These are phyloP conservation scores for Fulica atra DNA, from an alignment of 2,113 vertebrate genomes.

Conservation along the genomic window DNA sequence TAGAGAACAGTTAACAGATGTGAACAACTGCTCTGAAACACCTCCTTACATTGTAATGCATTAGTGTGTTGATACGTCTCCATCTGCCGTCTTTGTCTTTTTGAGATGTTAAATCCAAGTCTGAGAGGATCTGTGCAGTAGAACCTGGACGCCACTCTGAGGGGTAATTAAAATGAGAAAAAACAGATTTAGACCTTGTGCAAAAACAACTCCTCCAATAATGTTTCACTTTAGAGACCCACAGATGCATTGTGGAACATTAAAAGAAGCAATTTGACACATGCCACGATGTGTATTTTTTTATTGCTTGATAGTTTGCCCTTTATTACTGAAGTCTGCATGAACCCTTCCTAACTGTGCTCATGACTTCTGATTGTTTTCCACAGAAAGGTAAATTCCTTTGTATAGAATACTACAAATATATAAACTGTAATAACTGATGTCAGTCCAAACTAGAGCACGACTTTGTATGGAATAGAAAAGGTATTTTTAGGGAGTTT, in stretches of 20 bases:
- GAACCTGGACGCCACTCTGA: constrained; percentile 97
- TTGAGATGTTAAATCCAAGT: constrained; percentile 95
- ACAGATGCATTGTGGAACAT: not conserved
- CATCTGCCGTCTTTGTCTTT: constrained; percentile 96
- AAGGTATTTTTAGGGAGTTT: not conserved
- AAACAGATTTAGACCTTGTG: not conserved
- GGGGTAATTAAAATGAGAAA: constrained; percentile 34
- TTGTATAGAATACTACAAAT: not conserved
- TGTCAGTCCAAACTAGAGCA: not conserved
- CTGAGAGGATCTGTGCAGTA: constrained; percentile 95
- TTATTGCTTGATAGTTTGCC: not conserved
- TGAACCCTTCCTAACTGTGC: not conserved
- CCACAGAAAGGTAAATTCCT: not conserved
- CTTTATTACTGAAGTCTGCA: not conserved
- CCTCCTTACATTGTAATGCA: constrained; percentile 94
- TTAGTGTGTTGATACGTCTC: constrained; percentile 94
- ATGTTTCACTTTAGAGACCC: not conserved
- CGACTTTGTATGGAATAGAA: not conserved
- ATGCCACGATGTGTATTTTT: not conserved
- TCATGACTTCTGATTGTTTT: not conserved
- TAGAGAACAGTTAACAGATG: not conserved
- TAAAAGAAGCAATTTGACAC: not conserved
- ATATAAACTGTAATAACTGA: not conserved
- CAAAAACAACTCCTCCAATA: not conserved
- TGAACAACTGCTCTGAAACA: not conserved